Evolutionary conservation across 1,140 invertebrate species (phyloP).

Genomic region (Drosophila ficusphila): DNA sequence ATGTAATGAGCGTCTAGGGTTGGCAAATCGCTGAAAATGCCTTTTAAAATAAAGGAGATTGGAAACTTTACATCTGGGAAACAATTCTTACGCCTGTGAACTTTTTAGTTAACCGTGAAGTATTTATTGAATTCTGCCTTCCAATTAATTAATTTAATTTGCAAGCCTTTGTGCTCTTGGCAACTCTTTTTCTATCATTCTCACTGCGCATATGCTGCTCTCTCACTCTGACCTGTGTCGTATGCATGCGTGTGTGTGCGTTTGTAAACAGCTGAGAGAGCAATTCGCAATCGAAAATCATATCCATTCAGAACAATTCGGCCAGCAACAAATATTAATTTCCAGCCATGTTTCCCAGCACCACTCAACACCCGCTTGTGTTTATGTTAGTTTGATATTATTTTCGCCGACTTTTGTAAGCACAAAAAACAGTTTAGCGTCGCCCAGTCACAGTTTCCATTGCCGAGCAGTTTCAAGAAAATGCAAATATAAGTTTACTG

Average conservation of each 20-base stretch:
- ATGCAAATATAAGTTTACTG: conserved; percentile 33
- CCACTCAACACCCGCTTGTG: neutral
- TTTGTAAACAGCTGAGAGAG: conserved; percentile 68
- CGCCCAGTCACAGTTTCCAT: conserved; percentile 19
- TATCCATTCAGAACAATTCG: conserved; percentile 41
- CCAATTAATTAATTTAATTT: neutral
- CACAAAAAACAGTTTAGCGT: conserved; percentile 9
- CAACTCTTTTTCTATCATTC: conserved; percentile 36
- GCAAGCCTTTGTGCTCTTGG: conserved; percentile 3
- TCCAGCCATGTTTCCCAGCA: conserved; percentile 14
- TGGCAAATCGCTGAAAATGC: conserved; percentile 27
- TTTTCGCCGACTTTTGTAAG: conserved; percentile 2
- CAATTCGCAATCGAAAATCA: conserved; percentile 41
- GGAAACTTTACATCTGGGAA: neutral
- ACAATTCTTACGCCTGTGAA: neutral
- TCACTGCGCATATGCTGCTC: conserved; percentile 40
- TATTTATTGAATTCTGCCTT: neutral
- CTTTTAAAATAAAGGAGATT: neutral
- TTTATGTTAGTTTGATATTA: conserved; percentile 15
- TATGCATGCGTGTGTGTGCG: conserved; percentile 14
- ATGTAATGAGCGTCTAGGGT: conserved; percentile 69
- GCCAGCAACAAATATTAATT: conserved; percentile 39
- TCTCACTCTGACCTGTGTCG: conserved; percentile 16
- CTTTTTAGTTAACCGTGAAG: neutral
- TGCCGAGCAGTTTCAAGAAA: conserved; percentile 20